phyloP scores from a whole-genome alignment of 2,797 vertebrate genomes.

The Falco columbarius region DNA sequence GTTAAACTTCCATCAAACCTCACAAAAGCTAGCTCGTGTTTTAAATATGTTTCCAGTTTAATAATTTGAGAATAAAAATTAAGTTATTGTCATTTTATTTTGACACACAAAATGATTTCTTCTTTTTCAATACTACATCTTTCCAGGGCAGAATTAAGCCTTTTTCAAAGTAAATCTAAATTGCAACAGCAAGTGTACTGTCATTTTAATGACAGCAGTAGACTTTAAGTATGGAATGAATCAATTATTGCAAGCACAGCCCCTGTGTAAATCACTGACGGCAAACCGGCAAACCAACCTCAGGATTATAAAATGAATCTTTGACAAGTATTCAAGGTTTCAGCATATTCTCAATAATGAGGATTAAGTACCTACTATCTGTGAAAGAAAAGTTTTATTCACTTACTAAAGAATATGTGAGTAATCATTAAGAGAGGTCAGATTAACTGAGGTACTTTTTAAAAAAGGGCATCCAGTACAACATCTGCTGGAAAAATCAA shows the following conservation, averaged over 20 bases:
- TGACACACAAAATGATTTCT: constrained; percentile 39
- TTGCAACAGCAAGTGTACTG: constrained; percentile 63
- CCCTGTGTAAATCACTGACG: constrained; percentile 67
- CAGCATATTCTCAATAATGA: constrained; percentile 74
- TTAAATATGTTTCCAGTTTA: constrained; percentile 25
- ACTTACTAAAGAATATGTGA: constrained; percentile 66
- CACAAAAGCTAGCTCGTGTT: not conserved
- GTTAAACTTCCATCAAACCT: constrained; percentile 12
- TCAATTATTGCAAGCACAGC: constrained; percentile 76
- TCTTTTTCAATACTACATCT: constrained; percentile 32
- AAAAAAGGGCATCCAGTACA: constrained; percentile 52
- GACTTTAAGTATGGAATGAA: constrained; percentile 75
- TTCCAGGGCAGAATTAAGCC: constrained; percentile 3
- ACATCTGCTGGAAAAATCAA: constrained; percentile 68
- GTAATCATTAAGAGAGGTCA: constrained; percentile 74
- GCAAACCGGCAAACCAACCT: constrained; percentile 70
- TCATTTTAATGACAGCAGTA: constrained; percentile 73
- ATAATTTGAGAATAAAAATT: constrained; percentile 38
- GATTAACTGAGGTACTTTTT: constrained; percentile 56
- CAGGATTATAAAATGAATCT: constrained; percentile 76
- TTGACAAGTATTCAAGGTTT: constrained; percentile 77
- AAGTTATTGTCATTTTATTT: constrained; percentile 53
- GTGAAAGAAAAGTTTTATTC: constrained; percentile 78
- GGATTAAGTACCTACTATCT: constrained; percentile 72
- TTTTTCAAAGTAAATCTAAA: constrained; percentile 59